Evolutionary conservation across 2,113 vertebrate genomes (phyloP).

Genomic region (Eurypyga helias): DNA sequence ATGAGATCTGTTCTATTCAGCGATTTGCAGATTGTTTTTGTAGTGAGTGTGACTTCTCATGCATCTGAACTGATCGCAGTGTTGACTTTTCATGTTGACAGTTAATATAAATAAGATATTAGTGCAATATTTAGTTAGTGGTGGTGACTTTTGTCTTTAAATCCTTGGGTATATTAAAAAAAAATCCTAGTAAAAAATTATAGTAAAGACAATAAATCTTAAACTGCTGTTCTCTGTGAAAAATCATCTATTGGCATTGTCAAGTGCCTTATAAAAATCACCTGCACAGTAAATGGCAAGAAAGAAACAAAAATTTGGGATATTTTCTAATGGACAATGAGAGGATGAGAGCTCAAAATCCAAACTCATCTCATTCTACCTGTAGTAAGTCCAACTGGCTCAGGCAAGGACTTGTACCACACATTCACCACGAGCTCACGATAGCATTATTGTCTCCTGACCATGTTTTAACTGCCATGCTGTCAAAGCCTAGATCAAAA

Average conservation of each 20-base stretch:
- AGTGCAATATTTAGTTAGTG: neutral
- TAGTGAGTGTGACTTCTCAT: neutral
- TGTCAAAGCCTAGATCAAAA: neutral
- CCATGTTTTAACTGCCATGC: neutral
- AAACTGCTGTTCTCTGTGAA: neutral
- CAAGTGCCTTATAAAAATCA: neutral
- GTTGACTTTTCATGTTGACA: neutral
- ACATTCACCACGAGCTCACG: rapidly evolving
- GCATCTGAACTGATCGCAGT: neutral
- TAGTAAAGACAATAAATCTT: neutral
- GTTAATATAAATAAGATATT: neutral
- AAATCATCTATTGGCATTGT: neutral
- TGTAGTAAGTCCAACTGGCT: neutral
- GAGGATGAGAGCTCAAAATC: neutral
- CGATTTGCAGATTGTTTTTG: neutral
- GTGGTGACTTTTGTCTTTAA: neutral
- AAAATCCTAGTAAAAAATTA: neutral
- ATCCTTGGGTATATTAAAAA: neutral
- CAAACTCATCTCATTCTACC: neutral
- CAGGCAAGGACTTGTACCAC: neutral
- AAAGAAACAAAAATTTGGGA: neutral
- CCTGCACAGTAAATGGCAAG: rapidly evolving
- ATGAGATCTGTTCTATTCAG: neutral
- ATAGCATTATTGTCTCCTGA: neutral
- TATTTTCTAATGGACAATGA: neutral